Percentiles rank a stretch among this genome's conserved stretches.
Conservation (phyloP, 1,140 invertebrate species). For the Lordiphosa stackelbergi region DNA sequence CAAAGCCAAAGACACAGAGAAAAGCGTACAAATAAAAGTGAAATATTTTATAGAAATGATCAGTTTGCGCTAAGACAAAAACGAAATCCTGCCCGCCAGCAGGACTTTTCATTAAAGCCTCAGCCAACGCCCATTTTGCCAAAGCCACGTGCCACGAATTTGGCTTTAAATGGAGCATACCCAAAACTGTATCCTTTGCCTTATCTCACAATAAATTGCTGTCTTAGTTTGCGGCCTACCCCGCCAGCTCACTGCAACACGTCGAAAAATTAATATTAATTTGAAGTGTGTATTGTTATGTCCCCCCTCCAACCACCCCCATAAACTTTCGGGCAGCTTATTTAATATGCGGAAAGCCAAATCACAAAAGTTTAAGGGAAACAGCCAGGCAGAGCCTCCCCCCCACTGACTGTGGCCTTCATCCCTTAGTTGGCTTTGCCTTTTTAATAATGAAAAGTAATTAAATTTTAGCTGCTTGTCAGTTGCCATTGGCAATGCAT, state of each 20-base stretch:
- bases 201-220: conserved; percentile 13
- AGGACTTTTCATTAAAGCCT: conserved; percentile 9
- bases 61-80: conserved; percentile 9
- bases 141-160: conserved; percentile 12
- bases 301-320: neutral
- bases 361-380: no score
- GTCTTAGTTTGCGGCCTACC: conserved; percentile 4
- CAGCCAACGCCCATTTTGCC: neutral
- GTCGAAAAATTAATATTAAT: conserved; percentile 18
- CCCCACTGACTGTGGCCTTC: no score
- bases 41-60: conserved; percentile 8
- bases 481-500: conserved; percentile 14
- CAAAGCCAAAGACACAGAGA: conserved; percentile 1
- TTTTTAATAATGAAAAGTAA: conserved; percentile 15
- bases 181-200: conserved; percentile 8
- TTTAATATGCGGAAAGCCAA: conserved; percentile 1
- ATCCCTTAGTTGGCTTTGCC: conserved; percentile 2
- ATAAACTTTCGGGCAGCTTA: conserved; percentile 1
- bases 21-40: conserved; percentile 3
- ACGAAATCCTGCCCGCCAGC: neutral
- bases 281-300: conserved; percentile 8
- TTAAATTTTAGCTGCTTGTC: conserved; percentile 19
- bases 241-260: neutral
- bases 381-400: neutral
- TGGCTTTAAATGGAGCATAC: conserved; percentile 14